phyloP scores from a whole-genome alignment of 92 coral and sea anemone species.

The Epizoanthus fatuus region DNA sequence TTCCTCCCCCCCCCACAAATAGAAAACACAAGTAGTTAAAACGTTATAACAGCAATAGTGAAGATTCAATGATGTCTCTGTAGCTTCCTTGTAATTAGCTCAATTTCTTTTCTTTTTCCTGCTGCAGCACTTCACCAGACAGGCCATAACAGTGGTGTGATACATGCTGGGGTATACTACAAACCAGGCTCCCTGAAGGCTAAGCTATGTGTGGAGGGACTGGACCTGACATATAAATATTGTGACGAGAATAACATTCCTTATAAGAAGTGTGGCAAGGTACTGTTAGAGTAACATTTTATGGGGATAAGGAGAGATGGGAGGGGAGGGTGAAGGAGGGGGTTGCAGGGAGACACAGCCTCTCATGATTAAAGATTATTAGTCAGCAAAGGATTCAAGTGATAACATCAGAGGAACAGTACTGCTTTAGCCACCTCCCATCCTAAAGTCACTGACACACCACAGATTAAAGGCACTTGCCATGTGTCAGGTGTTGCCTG shows the following conservation, averaged over 20 bases:
- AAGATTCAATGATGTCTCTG: background rate
- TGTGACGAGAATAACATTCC: conserved; percentile 95
- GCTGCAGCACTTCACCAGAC: conserved; percentile 93
- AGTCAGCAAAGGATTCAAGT: no score
- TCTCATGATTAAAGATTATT: no score
- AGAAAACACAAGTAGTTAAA: no score
- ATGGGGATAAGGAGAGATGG: background rate
- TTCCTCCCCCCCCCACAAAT: background rate
- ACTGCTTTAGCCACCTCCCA: no score
- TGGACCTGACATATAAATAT: conserved; percentile 93
- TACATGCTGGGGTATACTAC: conserved; percentile 98
- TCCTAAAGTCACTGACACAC: no score
- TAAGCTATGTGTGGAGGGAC: conserved; percentile 95
- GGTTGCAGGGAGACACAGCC: no score
- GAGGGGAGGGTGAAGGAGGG: no score
- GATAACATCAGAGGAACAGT: no score
- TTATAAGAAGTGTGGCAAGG: conserved; percentile 98
- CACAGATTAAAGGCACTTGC: no score
- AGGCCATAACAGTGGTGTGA: conserved; percentile 97
- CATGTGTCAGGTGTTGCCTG: no score
- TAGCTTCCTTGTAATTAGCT: background rate
- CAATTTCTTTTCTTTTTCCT: conserved; percentile 5
- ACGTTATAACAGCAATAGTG: no score
- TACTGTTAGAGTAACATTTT: conserved; percentile 11
- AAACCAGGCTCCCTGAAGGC: conserved; percentile 99